Conservation (phyloP, 2,888 invertebrate species). For the Drosophila siamana region DNA sequence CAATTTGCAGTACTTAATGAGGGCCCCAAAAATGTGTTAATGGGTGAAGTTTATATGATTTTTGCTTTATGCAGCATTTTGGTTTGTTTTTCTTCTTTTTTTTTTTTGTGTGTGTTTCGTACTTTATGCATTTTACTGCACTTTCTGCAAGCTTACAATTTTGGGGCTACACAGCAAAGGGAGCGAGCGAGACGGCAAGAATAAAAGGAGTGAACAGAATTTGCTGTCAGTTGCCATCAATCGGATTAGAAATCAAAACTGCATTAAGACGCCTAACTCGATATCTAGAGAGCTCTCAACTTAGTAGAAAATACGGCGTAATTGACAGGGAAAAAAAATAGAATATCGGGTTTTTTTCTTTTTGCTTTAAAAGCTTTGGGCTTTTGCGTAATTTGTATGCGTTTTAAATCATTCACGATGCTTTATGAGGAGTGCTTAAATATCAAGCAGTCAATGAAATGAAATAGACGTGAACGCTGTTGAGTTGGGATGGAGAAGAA, state of each 20-base stretch:
- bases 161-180: not conserved
- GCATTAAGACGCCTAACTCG: too few species aligned
- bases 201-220: not conserved
- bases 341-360: too few species aligned
- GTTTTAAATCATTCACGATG: too few species aligned
- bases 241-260: too few species aligned
- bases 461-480: not conserved
- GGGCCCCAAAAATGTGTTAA: conserved; percentile 68
- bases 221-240: too few species aligned
- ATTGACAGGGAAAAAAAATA: too few species aligned
- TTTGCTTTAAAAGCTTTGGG: too few species aligned
- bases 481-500: not conserved
- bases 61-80: conserved; percentile 40
- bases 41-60: conserved; percentile 71
- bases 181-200: not conserved
- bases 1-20: conserved; percentile 22
- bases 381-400: too few species aligned
- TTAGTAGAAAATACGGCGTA: too few species aligned
- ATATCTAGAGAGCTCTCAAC: too few species aligned
- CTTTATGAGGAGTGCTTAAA: not conserved
- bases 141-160: conserved; percentile 24
- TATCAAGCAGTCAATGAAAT: not conserved
- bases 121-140: conserved; percentile 5
- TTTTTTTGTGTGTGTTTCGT: conserved; percentile 5
- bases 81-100: not conserved